Percentiles rank a stretch among this genome's conserved stretches.
phyloP scores from a whole-genome alignment of 2,888 invertebrate genomes.

The Gonocerus acuteangulatus region DNA sequence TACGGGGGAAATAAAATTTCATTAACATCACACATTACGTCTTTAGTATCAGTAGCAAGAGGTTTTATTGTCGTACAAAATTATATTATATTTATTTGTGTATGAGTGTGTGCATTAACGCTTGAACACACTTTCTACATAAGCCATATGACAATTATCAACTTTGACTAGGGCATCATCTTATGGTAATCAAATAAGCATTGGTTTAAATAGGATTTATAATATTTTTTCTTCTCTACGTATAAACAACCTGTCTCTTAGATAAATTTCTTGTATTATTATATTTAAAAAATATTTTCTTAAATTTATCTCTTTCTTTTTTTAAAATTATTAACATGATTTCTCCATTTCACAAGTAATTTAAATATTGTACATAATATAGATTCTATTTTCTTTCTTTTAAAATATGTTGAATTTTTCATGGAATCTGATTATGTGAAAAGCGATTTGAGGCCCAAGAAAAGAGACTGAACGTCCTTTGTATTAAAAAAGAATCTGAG shows the following conservation, averaged over 20 bases:
- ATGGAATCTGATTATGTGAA: conserved; percentile 22
- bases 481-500: conserved; percentile 6
- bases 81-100: conserved; percentile 13
- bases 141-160: conserved; percentile 17
- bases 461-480: conserved; percentile 22
- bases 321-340: neutral
- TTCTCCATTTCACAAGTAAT: conserved; percentile 4
- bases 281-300: conserved; percentile 19
- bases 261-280: conserved; percentile 5
- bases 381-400: conserved; percentile 13
- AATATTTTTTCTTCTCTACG: neutral
- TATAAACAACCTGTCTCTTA: conserved; percentile 19
- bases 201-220: conserved; percentile 15
- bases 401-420: conserved; percentile 17
- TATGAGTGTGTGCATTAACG: conserved; percentile 7
- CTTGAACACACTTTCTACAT: conserved; percentile 17
- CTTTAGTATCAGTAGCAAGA: conserved; percentile 15
- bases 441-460: conserved; percentile 19
- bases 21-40: conserved; percentile 11
- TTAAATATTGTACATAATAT: conserved; percentile 11
- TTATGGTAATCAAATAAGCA: conserved; percentile 19
- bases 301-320: conserved; percentile 6
- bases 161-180: conserved; percentile 21
- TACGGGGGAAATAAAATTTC: no score
- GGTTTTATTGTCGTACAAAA: conserved; percentile 22